phyloP scores from a whole-genome alignment of 2,797 vertebrate species.

The Peromyscus aztecus region DNA sequence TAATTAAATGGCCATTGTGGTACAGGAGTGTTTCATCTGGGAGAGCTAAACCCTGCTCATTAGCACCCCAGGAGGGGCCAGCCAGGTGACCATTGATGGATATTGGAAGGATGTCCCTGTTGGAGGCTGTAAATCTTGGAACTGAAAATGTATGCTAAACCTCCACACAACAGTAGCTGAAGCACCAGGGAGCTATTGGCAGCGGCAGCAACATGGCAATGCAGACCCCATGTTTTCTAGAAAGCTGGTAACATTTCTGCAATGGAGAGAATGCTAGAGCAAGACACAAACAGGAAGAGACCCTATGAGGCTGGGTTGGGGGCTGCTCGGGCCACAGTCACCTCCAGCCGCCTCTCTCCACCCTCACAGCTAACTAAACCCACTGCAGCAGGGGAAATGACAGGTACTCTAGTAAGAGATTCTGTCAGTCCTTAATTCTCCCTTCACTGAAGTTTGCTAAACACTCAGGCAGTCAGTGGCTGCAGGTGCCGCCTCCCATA shows the following conservation, averaged over 20 bases:
- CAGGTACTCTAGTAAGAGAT: not conserved
- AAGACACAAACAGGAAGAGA: accelerated
- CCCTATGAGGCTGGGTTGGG: not conserved
- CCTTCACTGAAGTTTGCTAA: not conserved
- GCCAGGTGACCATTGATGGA: not conserved
- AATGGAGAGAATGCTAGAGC: not conserved
- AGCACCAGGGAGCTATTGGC: not conserved
- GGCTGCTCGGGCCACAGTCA: no score
- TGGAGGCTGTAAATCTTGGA: conserved; percentile 42
- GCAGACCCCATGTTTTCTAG: not conserved
- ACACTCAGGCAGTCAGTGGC: not conserved
- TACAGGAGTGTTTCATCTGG: conserved; percentile 36
- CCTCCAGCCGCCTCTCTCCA: not conserved
- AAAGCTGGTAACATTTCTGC: not conserved
- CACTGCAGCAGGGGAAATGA: not conserved
- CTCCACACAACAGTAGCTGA: not conserved
- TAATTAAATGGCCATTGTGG: conserved; percentile 72
- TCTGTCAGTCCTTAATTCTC: no score
- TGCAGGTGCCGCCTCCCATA: not conserved
- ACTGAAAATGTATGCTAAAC: not conserved
- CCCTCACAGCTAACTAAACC: not conserved
- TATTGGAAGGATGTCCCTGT: not conserved
- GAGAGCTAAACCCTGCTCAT: conserved; percentile 40
- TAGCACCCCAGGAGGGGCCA: not conserved
- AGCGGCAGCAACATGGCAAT: not conserved